Conservation (phyloP, 2,113 vertebrate species). For the Alligator mississippiensis region DNA sequence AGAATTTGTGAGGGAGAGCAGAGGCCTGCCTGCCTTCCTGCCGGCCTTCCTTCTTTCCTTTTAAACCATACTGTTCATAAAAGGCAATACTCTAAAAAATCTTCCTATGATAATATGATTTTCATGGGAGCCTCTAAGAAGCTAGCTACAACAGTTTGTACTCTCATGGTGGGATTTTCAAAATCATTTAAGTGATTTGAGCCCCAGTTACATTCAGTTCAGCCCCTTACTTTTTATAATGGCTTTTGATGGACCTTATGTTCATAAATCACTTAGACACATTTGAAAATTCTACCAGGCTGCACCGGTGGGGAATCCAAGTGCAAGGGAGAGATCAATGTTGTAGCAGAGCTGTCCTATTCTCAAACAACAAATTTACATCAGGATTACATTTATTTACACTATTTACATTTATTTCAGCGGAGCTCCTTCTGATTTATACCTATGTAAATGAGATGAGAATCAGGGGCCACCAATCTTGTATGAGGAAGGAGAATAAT, state of each 20-base stretch:
- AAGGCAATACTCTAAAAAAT: no score
- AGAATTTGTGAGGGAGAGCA: no score
- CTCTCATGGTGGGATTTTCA: neutral
- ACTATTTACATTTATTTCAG: neutral
- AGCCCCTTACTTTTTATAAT: constrained; percentile 25
- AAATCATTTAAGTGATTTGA: constrained; percentile 46
- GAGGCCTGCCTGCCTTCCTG: no score
- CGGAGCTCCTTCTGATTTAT: neutral
- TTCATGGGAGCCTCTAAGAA: constrained; percentile 10
- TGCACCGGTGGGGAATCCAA: no score
- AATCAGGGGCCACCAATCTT: neutral
- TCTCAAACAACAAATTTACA: neutral
- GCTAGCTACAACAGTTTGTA: neutral
- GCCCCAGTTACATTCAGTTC: constrained; percentile 11
- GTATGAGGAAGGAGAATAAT: neutral
- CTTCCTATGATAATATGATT: no score
- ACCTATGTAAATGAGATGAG: neutral
- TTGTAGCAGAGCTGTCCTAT: neutral
- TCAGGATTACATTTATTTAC: neutral
- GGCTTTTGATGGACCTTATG: constrained; percentile 36
- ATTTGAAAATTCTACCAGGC: neutral
- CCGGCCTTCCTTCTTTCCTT: no score
- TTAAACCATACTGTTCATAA: no score
- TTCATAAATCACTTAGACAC: neutral
- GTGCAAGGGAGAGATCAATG: neutral